These are phyloP conservation scores for Ceratitis capitata DNA, from an alignment of 1,140 invertebrate species.

Conservation along the genomic window DNA sequence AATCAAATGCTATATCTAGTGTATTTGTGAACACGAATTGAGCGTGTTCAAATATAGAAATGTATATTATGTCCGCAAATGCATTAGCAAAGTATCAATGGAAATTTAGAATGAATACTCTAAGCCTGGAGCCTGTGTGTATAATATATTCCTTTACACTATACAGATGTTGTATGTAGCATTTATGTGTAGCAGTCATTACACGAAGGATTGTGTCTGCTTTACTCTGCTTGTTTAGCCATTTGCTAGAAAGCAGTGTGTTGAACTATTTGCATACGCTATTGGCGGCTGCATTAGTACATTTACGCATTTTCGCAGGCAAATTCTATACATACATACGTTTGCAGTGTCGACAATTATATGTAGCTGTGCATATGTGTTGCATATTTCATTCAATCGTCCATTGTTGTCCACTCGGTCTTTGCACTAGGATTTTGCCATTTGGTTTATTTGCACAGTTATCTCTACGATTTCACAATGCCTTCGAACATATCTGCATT, in stretches of 20 bases:
- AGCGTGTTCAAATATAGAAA: no score
- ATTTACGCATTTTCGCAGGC: neutral
- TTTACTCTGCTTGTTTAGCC: neutral
- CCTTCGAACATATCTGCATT: conserved; percentile 49
- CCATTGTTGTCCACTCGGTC: neutral
- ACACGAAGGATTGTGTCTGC: neutral
- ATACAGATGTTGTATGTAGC: neutral
- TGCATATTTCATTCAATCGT: neutral
- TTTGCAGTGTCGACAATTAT: neutral
- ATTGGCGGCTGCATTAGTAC: conserved; percentile 31
- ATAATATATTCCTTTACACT: neutral
- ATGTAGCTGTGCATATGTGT: neutral
- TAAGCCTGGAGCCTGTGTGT: no score
- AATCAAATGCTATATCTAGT: no score
- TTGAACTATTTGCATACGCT: neutral
- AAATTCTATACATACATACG: neutral
- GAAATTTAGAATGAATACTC: neutral
- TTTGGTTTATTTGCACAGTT: conserved; percentile 20
- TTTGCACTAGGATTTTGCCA: conserved; percentile 7
- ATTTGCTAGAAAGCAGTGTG: neutral
- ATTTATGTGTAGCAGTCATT: neutral
- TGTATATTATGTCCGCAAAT: no score
- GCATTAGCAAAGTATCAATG: neutral
- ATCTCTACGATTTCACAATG: conserved; percentile 12
- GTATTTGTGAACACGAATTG: no score